Evolutionary conservation across 1,140 invertebrate species (phyloP).

Genomic region (Brachystomella parvula): DNA sequence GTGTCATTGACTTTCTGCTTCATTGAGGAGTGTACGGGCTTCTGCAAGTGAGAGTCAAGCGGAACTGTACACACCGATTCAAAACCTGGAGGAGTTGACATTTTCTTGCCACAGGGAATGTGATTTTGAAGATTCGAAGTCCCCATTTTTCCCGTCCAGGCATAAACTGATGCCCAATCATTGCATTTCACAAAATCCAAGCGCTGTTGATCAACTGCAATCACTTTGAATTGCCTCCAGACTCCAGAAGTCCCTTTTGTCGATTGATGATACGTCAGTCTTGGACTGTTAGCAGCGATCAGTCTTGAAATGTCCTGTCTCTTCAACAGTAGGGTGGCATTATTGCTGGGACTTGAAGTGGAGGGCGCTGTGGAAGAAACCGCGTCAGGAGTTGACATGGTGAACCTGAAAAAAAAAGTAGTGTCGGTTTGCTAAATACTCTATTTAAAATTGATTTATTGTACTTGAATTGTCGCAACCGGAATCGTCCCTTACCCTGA

Average conservation of each 20-base stretch:
- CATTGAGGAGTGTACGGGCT: background rate
- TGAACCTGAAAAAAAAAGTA: no score
- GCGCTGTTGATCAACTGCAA: background rate
- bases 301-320: background rate
- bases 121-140: background rate
- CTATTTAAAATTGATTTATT: no score
- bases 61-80: background rate
- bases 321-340: background rate
- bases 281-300: background rate
- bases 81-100: no score
- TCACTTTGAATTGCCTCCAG: background rate
- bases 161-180: background rate
- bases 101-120: background rate
- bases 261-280: background rate
- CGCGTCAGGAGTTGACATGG: no score
- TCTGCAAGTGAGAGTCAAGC: background rate
- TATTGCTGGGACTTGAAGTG: no score
- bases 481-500: no score
- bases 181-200: background rate
- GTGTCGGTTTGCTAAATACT: no score
- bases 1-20: background rate
- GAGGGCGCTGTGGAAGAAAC: no score
- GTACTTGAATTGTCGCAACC: no score
- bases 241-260: background rate
- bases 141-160: background rate